These are phyloP conservation scores for Conus betulinus DNA, from an alignment of 1,140 invertebrate species.

Conservation along the genomic window DNA sequence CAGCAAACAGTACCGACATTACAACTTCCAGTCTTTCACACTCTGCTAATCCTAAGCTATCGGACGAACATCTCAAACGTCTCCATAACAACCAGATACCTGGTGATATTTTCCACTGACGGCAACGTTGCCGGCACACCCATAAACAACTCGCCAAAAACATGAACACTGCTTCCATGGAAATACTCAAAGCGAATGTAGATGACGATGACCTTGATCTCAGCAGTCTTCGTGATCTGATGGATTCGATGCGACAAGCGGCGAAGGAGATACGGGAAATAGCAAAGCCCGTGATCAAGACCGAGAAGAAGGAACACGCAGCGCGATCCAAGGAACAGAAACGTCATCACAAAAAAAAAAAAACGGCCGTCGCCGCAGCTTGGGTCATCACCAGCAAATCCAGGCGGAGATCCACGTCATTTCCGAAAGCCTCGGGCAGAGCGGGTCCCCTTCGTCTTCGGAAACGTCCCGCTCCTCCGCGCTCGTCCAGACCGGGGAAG, in stretches of 20 bases:
- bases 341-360: not conserved
- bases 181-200: not conserved
- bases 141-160: not conserved
- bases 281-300: not conserved
- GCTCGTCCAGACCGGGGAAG: not conserved
- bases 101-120: not conserved
- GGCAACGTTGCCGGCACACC: not conserved
- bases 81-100: not conserved
- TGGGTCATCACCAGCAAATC: conserved; percentile 21
- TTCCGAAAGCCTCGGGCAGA: not conserved
- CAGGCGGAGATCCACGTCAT: conserved; percentile 36
- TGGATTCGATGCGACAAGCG: conserved; percentile 28
- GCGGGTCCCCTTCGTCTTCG: not conserved
- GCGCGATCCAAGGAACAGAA: not conserved
- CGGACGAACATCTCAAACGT: not conserved
- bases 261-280: conserved; percentile 34
- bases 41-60: not conserved
- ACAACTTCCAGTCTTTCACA: not conserved
- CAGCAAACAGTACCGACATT: not conserved
- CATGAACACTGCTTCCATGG: not conserved
- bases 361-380: not conserved
- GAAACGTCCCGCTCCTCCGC: not conserved
- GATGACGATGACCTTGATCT: conserved; percentile 21
- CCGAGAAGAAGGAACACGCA: not conserved
- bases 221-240: conserved; percentile 26